Conservation (phyloP, 2,888 invertebrate genomes). For the Leucophora obtusa region DNA sequence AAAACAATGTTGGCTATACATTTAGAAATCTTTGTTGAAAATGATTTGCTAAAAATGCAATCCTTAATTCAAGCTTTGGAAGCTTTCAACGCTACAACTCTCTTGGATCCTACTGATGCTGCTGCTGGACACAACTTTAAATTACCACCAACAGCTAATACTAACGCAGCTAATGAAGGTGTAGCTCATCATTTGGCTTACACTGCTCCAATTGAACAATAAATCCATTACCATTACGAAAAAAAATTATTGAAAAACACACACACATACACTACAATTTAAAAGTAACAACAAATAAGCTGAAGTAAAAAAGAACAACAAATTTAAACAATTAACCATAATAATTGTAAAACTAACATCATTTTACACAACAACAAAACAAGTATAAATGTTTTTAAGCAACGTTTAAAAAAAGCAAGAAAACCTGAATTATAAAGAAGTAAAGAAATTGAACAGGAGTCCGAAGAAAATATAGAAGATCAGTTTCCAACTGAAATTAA, state of each 20-base stretch:
- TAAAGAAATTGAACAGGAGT: neutral
- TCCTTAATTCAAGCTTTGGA: conserved; percentile 19
- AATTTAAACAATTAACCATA: neutral
- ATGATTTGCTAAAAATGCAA: conserved; percentile 62
- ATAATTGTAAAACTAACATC: conserved; percentile 19
- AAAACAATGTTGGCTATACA: conserved; percentile 54
- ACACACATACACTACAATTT: conserved; percentile 16
- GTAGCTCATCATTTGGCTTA: conserved; percentile 26
- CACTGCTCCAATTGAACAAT: conserved; percentile 35
- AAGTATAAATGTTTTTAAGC: neutral
- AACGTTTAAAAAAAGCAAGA: neutral
- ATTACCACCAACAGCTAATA: conserved; percentile 41
- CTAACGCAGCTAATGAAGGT: conserved; percentile 34
- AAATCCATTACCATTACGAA: conserved; percentile 30
- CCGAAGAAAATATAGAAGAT: neutral
- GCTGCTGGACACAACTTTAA: conserved; percentile 36
- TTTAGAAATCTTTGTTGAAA: conserved; percentile 33
- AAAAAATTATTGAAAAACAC: neutral
- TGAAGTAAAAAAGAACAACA: neutral
- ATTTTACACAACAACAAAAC: neutral
- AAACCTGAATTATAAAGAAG: neutral
- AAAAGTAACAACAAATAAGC: conserved; percentile 20
- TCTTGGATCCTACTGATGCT: conserved; percentile 28
- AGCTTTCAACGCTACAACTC: conserved; percentile 10
- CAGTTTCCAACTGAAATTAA: neutral